These are phyloP conservation scores for Euura saliciscinereae DNA, from an alignment of 1,140 invertebrate species.

Conservation along the genomic window DNA sequence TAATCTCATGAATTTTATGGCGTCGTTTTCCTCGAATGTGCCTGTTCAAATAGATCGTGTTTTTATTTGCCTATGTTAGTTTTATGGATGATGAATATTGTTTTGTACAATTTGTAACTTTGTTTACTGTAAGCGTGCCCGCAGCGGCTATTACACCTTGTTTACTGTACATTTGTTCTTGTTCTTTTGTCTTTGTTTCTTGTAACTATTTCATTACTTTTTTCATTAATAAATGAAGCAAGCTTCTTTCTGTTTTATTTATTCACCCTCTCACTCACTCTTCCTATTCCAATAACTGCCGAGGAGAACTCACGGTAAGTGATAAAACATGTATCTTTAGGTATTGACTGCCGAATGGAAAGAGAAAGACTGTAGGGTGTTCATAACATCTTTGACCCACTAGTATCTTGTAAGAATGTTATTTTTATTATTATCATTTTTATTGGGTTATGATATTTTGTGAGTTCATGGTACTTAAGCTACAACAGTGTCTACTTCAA, in stretches of 20 bases:
- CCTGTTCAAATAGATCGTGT: neutral
- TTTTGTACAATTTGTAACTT: neutral
- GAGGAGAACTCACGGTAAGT: too few species aligned
- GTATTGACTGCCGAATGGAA: neutral
- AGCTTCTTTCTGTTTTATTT: too few species aligned
- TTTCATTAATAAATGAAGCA: too few species aligned
- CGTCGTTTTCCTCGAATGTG: neutral
- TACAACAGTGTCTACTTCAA: neutral
- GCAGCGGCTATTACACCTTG: too few species aligned
- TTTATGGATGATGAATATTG: conserved; percentile 1
- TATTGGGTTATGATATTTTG: too few species aligned
- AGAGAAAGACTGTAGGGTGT: neutral
- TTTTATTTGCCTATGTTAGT: neutral
- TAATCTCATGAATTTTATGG: neutral
- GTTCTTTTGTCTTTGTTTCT: too few species aligned
- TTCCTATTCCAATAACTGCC: too few species aligned
- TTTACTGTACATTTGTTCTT: too few species aligned
- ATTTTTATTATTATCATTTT: conserved; percentile 1
- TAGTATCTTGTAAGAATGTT: neutral
- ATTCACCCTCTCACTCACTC: too few species aligned
- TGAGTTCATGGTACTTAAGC: conserved; percentile 1
- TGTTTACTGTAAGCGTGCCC: too few species aligned
- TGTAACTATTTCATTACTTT: too few species aligned
- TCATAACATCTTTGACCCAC: conserved; percentile 2
- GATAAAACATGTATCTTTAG: conserved; percentile 3